Evolutionary conservation across 2,888 invertebrate species (phyloP), one percentile per base, ranked within the genome.

Genomic region (Perithous albicinctus): DNA sequence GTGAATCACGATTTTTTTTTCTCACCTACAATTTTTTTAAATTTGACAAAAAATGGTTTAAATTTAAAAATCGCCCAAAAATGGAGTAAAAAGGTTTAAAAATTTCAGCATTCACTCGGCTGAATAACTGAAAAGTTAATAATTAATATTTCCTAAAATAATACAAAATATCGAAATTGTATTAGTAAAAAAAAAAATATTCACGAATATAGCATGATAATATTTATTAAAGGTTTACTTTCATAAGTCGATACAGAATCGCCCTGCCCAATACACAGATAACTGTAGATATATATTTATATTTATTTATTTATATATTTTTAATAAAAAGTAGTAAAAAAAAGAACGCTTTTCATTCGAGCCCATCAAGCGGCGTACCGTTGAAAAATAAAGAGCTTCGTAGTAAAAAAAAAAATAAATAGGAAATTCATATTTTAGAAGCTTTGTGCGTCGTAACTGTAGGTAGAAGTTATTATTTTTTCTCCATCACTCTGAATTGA

Each of bases 191-290:
- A n/a, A 54, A 26, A 32, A 32, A 59, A 59, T 0, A 29, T 4
- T n/a, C 4, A 20, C 61, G 18, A 29, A 38, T 32, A 32, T 43
- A 32, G n/a, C 12, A 38, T 32, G 51, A 63, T 29, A 32, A 15
- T 67, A 69, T 75, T 78, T 80, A 70, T 75, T 75, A 64, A 46
- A 41, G 2, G 15, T 70, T 59, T 46, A 41, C 8, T 69, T 69
- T 69, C 18, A 69, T 63, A 74, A 69, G 32, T 46, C 54, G 48
- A 29, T 59, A 63, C 38, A 63, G 32, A 26, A 35, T 54, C 63
- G 38, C 18, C 43, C 41, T 48, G 18, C 41, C 26, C 48, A n/a
- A 41, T 69, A 76, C 75, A 64, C 51, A 41, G 18, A 67, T 32
- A 61, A 79, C n/a, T 23, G 20, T 64, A 38, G 18, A 63, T 64